phyloP scores from a whole-genome alignment of 1,140 invertebrate genomes.

The Hestina assimilis region DNA sequence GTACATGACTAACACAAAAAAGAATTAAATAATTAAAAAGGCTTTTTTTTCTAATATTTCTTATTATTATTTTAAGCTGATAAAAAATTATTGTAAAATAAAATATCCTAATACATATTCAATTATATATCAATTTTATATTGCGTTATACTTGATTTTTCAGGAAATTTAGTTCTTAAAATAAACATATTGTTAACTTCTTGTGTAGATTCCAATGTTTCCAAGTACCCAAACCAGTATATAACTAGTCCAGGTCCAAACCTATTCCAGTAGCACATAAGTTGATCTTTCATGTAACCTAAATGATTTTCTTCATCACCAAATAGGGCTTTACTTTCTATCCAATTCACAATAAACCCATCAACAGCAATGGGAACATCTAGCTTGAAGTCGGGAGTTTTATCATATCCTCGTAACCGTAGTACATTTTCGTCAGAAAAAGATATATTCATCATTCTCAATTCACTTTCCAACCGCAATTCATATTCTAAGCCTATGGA shows the following conservation, averaged over 20 bases:
- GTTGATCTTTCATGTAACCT: constrained; percentile 92
- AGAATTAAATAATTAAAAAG: too few relatives aligned
- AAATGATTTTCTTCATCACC: constrained; percentile 90
- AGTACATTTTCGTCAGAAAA: constrained; percentile 91
- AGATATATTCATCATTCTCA: constrained; percentile 69
- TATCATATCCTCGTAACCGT: constrained; percentile 91
- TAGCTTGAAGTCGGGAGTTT: constrained; percentile 96
- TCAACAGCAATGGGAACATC: constrained; percentile 93
- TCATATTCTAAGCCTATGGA: constrained; percentile 76
- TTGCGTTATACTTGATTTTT: constrained; percentile 61
- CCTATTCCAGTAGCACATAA: constrained; percentile 94
- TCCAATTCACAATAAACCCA: constrained; percentile 95
- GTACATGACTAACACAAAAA: too few relatives aligned
- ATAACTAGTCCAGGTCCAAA: constrained; percentile 97
- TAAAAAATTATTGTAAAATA: too few relatives aligned
- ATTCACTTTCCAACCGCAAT: constrained; percentile 65
- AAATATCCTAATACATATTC: too few relatives aligned
- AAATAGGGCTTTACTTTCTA: constrained; percentile 97
- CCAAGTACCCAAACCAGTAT: constrained; percentile 96
- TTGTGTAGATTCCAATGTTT: constrained; percentile 74
- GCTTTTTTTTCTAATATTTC: too few relatives aligned
- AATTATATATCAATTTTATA: constrained; percentile 56
- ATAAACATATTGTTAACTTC: constrained; percentile 76
- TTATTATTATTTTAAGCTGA: too few relatives aligned
- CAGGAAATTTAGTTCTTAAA: constrained; percentile 46